Base-by-base conservation (phyloP, 2,888 invertebrate genomes). In the Stictocephala bisonia region DNA sequence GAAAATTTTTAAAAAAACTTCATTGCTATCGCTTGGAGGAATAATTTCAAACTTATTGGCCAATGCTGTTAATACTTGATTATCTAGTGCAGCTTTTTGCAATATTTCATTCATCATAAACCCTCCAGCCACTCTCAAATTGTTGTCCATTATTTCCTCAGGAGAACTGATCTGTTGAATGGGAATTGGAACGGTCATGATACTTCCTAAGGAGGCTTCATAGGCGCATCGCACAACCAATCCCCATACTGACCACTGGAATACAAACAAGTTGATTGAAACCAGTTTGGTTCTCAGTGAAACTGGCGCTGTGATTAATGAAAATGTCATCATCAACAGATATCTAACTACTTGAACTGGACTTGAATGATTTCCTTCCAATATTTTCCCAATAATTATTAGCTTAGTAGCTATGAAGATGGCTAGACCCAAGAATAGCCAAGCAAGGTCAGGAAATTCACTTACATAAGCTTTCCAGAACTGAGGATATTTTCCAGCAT, bases 151-250 rank as follows among this genome's bases (percentile, higher is more conserved):
- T 13, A 69, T 18, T 53, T 69, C 69, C 40, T 40, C 9, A 31
- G 29, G 51, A 3, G 69, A 69, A 26, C 22, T 53, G 11, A 69
- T 53, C 20, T 53, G 24, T n/a, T 69, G 22, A 69, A 35, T 18
- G 11, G 69, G 53, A 11, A 27, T 56, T 1, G 24, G 51, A 13
- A 40, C 41, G 4, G 69, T 69, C 69, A 69, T 69, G 15, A 69
- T 31, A 51, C 69, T 69, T 6, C 69, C 69, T 13, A 69, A 31
- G 27, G 22, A 53, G 22, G 69, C 56, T 26, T 69, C 69, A 51
- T 69, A 69, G 15, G 69, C 69, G 22, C 53, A 40, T 9, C 56
- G 69, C n/a, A 69, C 18, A 22, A 40, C 20, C 1, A 69, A 31
- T 24, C 29, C 41, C 35, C 53, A 69, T 29, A 26, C 18, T 20